Base-by-base conservation (phyloP, 2,797 vertebrate genomes). In the Trachops cirrhosus region DNA sequence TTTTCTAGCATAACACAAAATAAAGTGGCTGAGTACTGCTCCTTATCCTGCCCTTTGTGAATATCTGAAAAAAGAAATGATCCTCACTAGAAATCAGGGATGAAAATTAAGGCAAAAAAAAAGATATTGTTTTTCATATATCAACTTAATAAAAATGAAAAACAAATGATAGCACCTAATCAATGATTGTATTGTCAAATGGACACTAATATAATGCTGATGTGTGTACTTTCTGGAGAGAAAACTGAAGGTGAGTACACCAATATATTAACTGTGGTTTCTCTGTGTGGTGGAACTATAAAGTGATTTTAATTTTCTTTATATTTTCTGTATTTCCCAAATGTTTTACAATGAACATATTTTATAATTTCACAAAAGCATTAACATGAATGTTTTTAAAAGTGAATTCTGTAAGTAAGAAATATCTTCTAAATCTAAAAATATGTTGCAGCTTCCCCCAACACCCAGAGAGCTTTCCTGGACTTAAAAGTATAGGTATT, bases 1-100 rank as follows among this genome's bases (percentile, higher is more conserved):
- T n/a, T 82, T 95, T 67, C 52, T 89, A 84, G 59, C 48, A 89
- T 26, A 50, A 89, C 91, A 84, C 24, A 86, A 75, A 95, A 85
- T 64, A 10, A 89, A 50, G 26, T 67, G 15, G 11, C 15, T 86
- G 88, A 78, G 41, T 4, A 37, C 7, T 86, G 15, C 8, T 67
- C 5, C 4, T 91, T 57, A 46, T 71, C 80, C 2, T 79, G 22
- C 68, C 37, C 73, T 6, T 64, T 74, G 9, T 39, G 83, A 91
- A 77, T 59, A 75, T 59, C 34, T 37, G 64, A 26, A 71, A 90
- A 85, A 82, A 34, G 9, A 50, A 68, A 24, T 67, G 6, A 80
- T 32, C 24, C 34, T 57, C n/a, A 64, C 9, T 44, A 64, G 21
- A 93, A 89, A 37, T 32, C 6, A 70, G n/a, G 54, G 18, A 14